A percentile compares a stretch with the other conserved stretches of the same genome.
phyloP scores from a whole-genome alignment of 2,888 invertebrate species.

The Eulithis testata region DNA sequence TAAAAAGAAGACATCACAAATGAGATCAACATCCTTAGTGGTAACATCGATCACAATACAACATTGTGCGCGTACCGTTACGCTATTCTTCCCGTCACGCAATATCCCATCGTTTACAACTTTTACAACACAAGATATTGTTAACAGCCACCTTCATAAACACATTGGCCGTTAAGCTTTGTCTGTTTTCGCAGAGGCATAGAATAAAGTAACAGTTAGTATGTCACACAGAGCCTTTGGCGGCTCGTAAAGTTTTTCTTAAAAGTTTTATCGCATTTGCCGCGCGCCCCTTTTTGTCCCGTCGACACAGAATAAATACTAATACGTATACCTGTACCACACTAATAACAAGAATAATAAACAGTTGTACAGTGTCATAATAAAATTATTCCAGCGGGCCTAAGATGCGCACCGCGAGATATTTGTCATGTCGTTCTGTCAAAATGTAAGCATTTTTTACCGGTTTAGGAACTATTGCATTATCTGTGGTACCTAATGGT shows the following conservation, averaged over 20 bases:
- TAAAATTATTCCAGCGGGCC: no score
- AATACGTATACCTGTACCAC: neutral
- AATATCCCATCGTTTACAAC: constrained; percentile 49
- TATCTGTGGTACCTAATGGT: no score
- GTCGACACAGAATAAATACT: constrained; percentile 3
- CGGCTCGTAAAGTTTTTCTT: constrained; percentile 70
- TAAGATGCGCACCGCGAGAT: no score
- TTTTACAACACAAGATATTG: constrained; percentile 53
- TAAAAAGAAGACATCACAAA: constrained; percentile 23
- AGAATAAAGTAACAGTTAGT: constrained; percentile 18
- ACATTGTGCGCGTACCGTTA: constrained; percentile 49
- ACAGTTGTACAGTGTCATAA: no score
- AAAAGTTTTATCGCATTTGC: constrained; percentile 54
- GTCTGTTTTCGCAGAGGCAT: constrained; percentile 49
- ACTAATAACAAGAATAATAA: neutral
- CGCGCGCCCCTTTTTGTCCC: constrained; percentile 44
- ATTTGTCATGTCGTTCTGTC: no score
- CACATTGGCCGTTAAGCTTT: constrained; percentile 65
- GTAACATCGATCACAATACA: constrained; percentile 32
- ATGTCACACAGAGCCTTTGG: constrained; percentile 60
- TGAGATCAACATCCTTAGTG: constrained; percentile 17
- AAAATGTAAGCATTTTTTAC: no score
- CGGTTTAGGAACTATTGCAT: no score
- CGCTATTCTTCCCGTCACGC: constrained; percentile 46
- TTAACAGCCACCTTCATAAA: constrained; percentile 68